Evolutionary conservation across 2,888 invertebrate genomes (phyloP).

Genomic region (Omphaloscelis lunosa): DNA sequence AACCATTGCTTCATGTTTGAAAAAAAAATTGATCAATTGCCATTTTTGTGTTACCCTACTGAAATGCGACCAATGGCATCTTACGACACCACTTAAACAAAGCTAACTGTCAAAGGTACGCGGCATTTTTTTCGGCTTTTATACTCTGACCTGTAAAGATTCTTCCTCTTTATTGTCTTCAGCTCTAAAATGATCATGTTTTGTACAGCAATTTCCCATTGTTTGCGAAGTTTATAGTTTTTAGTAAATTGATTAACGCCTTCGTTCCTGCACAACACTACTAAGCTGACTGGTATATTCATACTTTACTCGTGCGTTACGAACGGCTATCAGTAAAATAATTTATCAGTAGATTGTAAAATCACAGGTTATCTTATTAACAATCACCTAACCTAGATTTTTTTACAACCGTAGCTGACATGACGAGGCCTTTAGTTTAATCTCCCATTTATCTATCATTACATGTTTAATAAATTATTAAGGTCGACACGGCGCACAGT

Average conservation of each 20-base stretch:
- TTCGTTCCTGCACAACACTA: neutral
- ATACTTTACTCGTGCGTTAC: neutral
- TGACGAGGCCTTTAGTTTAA: no score
- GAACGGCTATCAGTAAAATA: neutral
- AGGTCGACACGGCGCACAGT: no score
- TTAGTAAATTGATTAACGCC: neutral
- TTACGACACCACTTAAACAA: neutral
- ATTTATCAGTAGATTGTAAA: constrained; percentile 12
- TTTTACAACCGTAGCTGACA: no score
- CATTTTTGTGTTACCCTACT: no score
- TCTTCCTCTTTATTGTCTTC: neutral
- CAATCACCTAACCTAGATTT: neutral
- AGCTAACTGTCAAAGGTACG: neutral
- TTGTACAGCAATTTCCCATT: constrained; percentile 22
- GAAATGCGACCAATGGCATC: no score
- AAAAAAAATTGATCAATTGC: no score
- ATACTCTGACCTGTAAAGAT: constrained; percentile 7
- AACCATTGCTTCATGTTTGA: no score
- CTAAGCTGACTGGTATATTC: neutral
- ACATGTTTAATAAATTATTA: no score
- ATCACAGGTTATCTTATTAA: neutral
- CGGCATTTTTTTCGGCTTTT: neutral
- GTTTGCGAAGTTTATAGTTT: neutral
- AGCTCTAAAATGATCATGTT: constrained; percentile 14
- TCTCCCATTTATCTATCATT: no score